These are phyloP conservation scores for Pygocentrus nattereri DNA, from an alignment of 2,797 vertebrate genomes.

Conservation along the genomic window DNA sequence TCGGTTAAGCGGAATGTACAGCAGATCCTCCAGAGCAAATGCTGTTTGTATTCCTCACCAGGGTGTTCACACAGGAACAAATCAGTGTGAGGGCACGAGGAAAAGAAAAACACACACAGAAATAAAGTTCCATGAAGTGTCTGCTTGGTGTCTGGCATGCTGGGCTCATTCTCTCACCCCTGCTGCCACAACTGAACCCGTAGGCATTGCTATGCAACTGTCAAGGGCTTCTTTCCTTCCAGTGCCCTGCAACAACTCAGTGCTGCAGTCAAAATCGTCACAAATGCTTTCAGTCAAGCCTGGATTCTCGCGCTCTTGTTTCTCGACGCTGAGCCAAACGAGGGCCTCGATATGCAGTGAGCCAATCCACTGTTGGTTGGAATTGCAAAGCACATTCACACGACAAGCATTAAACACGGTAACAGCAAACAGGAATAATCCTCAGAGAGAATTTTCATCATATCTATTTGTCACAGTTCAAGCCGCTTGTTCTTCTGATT, in stretches of 20 bases:
- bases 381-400: background rate
- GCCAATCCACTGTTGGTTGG: background rate
- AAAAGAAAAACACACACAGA: background rate
- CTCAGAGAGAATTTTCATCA: background rate
- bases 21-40: background rate
- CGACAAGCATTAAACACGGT: background rate
- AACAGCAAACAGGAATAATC: slow-evolving; percentile 8
- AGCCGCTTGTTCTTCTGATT: background rate
- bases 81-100: background rate
- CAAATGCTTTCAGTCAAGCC: background rate
- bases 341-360: background rate
- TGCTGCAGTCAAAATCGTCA: background rate
- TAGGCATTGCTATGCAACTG: background rate
- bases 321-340: background rate
- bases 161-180: background rate
- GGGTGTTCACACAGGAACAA: background rate
- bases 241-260: background rate
- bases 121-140: background rate
- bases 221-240: slow-evolving; percentile 4
- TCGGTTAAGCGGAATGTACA: no score
- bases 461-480: background rate
- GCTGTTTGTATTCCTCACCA: background rate
- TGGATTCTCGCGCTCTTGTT: background rate
- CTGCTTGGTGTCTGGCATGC: background rate
- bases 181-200: background rate